phyloP scores from a whole-genome alignment of 2,113 vertebrate genomes.

The Apistogramma diplotaenia region DNA sequence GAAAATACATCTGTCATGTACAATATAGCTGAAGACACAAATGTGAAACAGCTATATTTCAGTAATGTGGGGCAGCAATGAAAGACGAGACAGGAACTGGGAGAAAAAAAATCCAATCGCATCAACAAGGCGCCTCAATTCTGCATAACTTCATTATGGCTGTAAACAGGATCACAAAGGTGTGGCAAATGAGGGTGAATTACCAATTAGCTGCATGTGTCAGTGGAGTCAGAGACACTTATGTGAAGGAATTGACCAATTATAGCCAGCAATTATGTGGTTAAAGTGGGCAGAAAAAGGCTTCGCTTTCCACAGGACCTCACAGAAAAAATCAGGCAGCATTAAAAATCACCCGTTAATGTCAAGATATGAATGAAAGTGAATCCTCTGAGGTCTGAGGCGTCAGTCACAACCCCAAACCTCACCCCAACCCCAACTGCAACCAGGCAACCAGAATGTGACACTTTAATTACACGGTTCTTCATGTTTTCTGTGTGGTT shows the following conservation, averaged over 20 bases:
- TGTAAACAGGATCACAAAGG: slow-evolving; percentile 8
- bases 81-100: background rate
- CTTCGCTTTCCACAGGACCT: background rate
- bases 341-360: background rate
- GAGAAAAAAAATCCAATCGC: background rate
- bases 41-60: background rate
- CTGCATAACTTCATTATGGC: slow-evolving; percentile 13
- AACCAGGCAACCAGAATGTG: background rate
- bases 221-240: background rate
- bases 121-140: background rate
- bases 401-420: background rate
- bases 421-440: background rate
- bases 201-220: slow-evolving; percentile 13
- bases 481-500: background rate
- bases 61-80: background rate
- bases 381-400: background rate
- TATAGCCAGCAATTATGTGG: background rate
- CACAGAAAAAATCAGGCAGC: background rate
- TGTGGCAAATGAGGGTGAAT: background rate
- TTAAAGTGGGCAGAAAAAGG: background rate
- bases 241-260: slow-evolving; percentile 13
- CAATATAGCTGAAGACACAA: background rate
- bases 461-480: background rate
- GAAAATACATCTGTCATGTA: background rate
- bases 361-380: background rate